These are phyloP conservation scores for Hirtodrosophila cameraria DNA, from an alignment of 2,888 invertebrate genomes.

Conservation along the genomic window DNA sequence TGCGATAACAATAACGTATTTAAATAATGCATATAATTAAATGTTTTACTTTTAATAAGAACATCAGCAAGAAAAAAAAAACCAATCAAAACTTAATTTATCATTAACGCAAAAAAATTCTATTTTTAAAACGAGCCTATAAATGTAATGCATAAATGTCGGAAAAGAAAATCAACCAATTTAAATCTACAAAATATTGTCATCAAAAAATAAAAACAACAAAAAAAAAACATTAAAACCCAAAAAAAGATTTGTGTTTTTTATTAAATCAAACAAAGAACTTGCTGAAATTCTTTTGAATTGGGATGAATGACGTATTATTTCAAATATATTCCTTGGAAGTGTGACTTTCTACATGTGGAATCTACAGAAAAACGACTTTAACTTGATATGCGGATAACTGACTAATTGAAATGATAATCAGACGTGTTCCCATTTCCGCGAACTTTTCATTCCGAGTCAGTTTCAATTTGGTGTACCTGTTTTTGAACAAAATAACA, in stretches of 20 bases:
- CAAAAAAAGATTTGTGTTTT: constrained; percentile 20
- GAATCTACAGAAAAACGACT: too few species aligned
- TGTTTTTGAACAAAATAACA: too few species aligned
- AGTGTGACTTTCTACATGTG: too few species aligned
- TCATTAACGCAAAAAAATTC: constrained; percentile 54
- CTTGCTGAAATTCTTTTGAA: neutral
- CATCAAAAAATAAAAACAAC: constrained; percentile 55
- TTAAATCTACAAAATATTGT: constrained; percentile 56
- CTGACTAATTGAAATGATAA: too few species aligned
- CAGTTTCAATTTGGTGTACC: too few species aligned
- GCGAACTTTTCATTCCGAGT: too few species aligned
- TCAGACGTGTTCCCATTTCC: too few species aligned
- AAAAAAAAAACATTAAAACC: constrained; percentile 61
- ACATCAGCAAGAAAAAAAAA: constrained; percentile 18
- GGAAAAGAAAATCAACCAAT: constrained; percentile 44
- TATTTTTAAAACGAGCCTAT: constrained; percentile 74
- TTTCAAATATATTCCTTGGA: neutral
- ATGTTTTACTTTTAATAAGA: constrained; percentile 65
- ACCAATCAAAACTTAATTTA: constrained; percentile 66
- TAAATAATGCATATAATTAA: constrained; percentile 58
- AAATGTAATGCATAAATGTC: constrained; percentile 73
- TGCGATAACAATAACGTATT: constrained; percentile 48
- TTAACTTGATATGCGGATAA: too few species aligned
- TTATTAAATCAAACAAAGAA: too few species aligned
- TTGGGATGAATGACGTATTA: too few species aligned